Base-by-base conservation (phyloP, 2,888 invertebrate species). In the Lepidonotus clava region DNA sequence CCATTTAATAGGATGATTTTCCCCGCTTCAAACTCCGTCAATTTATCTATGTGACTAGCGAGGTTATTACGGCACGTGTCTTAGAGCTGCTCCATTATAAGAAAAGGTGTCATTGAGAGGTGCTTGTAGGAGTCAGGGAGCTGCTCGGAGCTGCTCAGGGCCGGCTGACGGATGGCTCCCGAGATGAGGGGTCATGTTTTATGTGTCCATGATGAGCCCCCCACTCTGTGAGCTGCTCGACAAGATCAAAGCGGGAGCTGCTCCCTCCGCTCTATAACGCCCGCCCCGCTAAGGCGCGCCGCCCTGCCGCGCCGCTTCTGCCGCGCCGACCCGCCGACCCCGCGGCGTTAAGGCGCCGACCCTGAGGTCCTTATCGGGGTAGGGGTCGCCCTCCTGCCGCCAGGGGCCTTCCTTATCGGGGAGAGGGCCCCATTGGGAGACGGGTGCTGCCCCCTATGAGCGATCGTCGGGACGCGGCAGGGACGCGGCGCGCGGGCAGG, bases 111-210 rank as follows among this genome's bases (percentile, higher is more conserved):
- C 61, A 24, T 61, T 61, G 28, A 32, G 61, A 61, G 61, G 28
- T n/a, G 61, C 61, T 61, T 32, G 24, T 11, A 56, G 21, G 56
- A 18, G 56, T n/a, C n/a, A 11, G 28, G 61, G n/a, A 56, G 11
- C 56, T 56, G 56, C 56, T 56, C 56, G 56, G 56, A 56, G 56
- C 56, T 56, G 56, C 21, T 56, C 56, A 56, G 8, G 56, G 24
- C n/a, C 71, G 14, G 71, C n/a, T 71, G 71, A 71, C 71, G 71
- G 71, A 71, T 71, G 71, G 71, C 38, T 38, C 71, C 24, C 21
- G n/a, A 71, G 71, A 71, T 71, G 71, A 71, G 71, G 38, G 71
- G 71, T 71, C 71, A 71, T 71, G 71, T 36, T 71, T 71, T 71
- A 71, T 71, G 71, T 71, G 71, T 71, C 36, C 11, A 38, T 71